phyloP scores from a whole-genome alignment of 2,797 vertebrate species.

The Rhinatrema bivittatum region DNA sequence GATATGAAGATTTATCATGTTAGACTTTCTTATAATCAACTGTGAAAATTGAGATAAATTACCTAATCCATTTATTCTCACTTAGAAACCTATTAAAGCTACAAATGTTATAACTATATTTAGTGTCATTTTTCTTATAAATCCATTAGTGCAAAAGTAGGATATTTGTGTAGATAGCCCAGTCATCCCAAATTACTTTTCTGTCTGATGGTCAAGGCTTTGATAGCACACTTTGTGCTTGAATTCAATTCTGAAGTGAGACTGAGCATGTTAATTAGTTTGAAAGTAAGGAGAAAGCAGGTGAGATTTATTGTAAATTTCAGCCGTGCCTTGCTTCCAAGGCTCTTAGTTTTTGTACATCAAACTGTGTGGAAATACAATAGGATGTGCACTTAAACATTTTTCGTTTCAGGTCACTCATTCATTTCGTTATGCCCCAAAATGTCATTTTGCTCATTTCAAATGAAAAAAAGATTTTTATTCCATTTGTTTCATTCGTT shows the following conservation, averaged over 20 bases:
- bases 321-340: constrained; percentile 18
- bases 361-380: too few species aligned
- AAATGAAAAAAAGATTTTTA: too few species aligned
- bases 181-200: constrained; percentile 58
- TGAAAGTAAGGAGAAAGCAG: constrained; percentile 16
- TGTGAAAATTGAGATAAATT: too few species aligned
- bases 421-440: too few species aligned
- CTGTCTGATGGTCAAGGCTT: constrained; percentile 58
- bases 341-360: too few species aligned
- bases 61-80: constrained; percentile 46
- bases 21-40: too few species aligned
- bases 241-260: constrained; percentile 60
- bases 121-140: constrained; percentile 37
- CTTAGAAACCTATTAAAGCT: constrained; percentile 45
- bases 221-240: constrained; percentile 63
- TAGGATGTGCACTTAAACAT: too few species aligned
- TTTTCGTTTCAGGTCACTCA: too few species aligned
- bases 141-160: constrained; percentile 51
- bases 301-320: constrained; percentile 22
- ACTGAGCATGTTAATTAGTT: constrained; percentile 53
- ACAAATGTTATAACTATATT: constrained; percentile 46
- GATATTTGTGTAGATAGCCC: constrained; percentile 54
- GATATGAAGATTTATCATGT: too few species aligned
- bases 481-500: too few species aligned
- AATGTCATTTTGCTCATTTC: too few species aligned